Evolutionary conservation across 2,113 vertebrate genomes (phyloP).

Genomic region (Tragelaphus imberbis): DNA sequence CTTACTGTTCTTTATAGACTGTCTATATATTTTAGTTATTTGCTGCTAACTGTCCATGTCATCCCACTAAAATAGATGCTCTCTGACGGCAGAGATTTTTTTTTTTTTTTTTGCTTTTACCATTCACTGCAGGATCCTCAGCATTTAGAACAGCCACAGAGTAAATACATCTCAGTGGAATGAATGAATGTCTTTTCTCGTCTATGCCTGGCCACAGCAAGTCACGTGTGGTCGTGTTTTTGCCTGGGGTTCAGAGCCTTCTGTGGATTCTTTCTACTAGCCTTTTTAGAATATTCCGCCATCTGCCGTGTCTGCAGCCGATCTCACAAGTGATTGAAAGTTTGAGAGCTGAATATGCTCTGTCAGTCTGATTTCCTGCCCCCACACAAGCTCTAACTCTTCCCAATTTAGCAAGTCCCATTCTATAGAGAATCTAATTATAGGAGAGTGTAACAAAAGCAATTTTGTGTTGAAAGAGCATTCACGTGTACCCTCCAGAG

Average conservation of each 20-base stretch:
- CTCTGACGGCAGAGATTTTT: neutral
- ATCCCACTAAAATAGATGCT: neutral
- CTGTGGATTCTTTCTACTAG: slow-evolving; percentile 58
- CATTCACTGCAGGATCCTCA: neutral
- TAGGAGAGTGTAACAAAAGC: slow-evolving; percentile 68
- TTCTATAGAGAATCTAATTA: slow-evolving; percentile 72
- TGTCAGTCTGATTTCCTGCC: slow-evolving; percentile 69
- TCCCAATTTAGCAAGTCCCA: slow-evolving; percentile 72
- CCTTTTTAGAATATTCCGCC: slow-evolving; percentile 68
- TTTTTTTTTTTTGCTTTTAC: neutral
- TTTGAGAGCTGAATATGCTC: slow-evolving; percentile 76
- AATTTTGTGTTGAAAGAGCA: slow-evolving; percentile 58
- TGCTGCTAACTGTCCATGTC: neutral
- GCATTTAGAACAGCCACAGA: neutral
- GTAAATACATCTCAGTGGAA: neutral
- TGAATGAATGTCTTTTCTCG: neutral
- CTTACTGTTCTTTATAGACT: neutral
- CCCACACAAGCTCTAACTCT: slow-evolving; percentile 64
- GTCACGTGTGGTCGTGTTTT: neutral
- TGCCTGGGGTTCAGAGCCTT: neutral
- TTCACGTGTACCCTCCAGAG: slow-evolving; percentile 41
- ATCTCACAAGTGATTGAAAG: slow-evolving; percentile 72
- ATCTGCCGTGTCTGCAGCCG: slow-evolving; percentile 75
- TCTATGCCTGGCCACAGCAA: neutral
- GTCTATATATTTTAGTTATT: neutral